Evolutionary conservation across 2,113 vertebrate species (phyloP), one percentile per base, ranked within the genome.

Genomic region (Salminus brasiliensis): DNA sequence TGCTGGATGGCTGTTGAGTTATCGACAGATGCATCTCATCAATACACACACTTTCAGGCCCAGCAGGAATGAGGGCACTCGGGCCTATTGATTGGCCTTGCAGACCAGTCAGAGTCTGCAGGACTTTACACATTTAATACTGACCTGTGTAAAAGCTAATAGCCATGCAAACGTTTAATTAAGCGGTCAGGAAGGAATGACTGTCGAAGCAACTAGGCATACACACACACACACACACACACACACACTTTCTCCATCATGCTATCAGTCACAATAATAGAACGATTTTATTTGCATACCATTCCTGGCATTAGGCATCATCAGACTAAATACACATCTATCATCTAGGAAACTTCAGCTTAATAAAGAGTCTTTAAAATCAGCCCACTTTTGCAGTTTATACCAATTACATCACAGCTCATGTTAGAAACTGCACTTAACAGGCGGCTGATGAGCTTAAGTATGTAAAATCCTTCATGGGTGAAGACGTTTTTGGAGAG

Each of bases 121-220:
- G 87, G 85, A 45, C 85, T 88, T 91, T 89, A 89, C 89, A 90
- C 87, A 68, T 89, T 92, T 89, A 88, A 91, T 89, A 89, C 88
- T 81, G 85, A 88, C 88, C 88, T 87, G 66, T 57, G 34, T 83
- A 85, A 88, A 89, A 91, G 81, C 90, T 87, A 92, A 91, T 92
- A 91, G 87, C 91, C 88, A 87, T 86, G 83, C 78, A 85, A 91
- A 89, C 87, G 85, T 91, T 92, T 92, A 90, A 93, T 93, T 93
- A 93, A 92, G 87, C 86, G 88, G 89, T 90, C 87, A 87, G 78
- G 29, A 85, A 85, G 86, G 85, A 88, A 91, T 89, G 86, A 85
- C 83, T 86, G 79, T 4, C 43, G 3, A 85, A 88, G 88, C 88
- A 89, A 72, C 72, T 49, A 65, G 77, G 83, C 86, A 87, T 87